Base-by-base conservation (phyloP, 64 coral and sea anemone genomes). In the Hydrozoanthus tunicans region DNA sequence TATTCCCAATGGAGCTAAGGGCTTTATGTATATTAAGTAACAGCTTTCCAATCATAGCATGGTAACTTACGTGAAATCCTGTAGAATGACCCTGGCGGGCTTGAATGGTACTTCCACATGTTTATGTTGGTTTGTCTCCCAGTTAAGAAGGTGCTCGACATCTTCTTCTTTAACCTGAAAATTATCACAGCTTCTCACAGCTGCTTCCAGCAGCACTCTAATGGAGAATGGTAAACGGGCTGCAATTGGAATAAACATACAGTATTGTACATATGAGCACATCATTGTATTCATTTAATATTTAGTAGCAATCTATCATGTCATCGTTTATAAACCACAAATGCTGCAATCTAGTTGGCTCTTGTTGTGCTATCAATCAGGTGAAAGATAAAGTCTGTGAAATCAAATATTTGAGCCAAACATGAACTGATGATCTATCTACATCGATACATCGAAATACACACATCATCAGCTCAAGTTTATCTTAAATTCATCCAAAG, bases 21-120 rank as follows among this genome's bases (percentile, higher is more conserved):
- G 32, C 32, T 2, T 43, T 1, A 43, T 43, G 32, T 43, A 43
- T 43, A 43, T 2, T 43, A 43, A 43, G 12, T 17, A 4, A 17
- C 64, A 66, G 11, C 17, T 17, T 66, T 66, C 8, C 12, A 66
- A 66, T 66, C 12, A 66, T 66, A 14, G 12, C 0, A 66, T 9
- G 2, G 23, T 3, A 51, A 94, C 94, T 94, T 84, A 99, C 97
- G 94, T 99, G 68, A 99, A 99, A 90, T 99, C 97, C 25, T 99
- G 97, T 0, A 99, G 84, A 11, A 99, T 94, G 17, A 99, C 97
- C 63, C 97, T 93, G 20, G 97, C 89, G 4, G 97, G 97, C 89
- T 81, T 92, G 27, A 99, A 99, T 56, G 97, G 97, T 9, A 99
- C 95, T 90, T 99, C 97, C 20, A 99, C 97, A 94, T 79, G 91